A percentile compares a stretch with the other conserved stretches of the same genome.
Evolutionary conservation across 2,888 invertebrate species (phyloP).

Genomic region (Nineta flava): DNA sequence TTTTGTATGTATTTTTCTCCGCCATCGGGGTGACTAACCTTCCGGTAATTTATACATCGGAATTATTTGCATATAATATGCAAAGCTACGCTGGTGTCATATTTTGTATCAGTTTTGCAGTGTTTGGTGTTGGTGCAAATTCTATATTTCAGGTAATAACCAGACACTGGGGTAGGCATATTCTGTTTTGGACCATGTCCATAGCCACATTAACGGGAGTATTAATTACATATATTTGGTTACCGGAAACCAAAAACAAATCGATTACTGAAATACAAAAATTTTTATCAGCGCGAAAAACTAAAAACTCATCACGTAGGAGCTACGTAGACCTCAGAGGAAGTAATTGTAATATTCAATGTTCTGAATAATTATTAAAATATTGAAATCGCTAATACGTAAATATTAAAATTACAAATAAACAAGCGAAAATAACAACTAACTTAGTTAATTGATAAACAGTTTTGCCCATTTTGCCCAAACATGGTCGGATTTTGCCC

Average conservation of each 20-base stretch:
- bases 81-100: slow-evolving; percentile 5
- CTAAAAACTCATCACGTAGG: too few species aligned
- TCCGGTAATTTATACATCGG: slow-evolving; percentile 25
- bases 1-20: slow-evolving; percentile 40
- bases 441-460: too few species aligned
- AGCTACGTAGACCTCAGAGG: too few species aligned
- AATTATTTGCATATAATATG: slow-evolving; percentile 8
- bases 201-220: slow-evolving; percentile 19
- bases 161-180: slow-evolving; percentile 36
- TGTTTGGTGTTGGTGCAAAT: slow-evolving; percentile 5
- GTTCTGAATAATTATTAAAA: too few species aligned
- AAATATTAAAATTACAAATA: too few species aligned
- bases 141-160: slow-evolving; percentile 35
- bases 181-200: slow-evolving; percentile 33
- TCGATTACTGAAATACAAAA: slow-evolving; percentile 24
- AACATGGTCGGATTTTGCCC: too few species aligned
- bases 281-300: background rate
- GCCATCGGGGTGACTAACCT: slow-evolving; percentile 42
- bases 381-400: too few species aligned
- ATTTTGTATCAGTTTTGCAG: background rate
- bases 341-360: too few species aligned
- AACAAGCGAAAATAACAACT: too few species aligned
- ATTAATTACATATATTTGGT: slow-evolving; percentile 19
- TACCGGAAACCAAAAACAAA: slow-evolving; percentile 27
- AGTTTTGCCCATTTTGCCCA: too few species aligned